Evolutionary conservation across 2,797 vertebrate species (phyloP).

Genomic region (Enteromius radiatus): DNA sequence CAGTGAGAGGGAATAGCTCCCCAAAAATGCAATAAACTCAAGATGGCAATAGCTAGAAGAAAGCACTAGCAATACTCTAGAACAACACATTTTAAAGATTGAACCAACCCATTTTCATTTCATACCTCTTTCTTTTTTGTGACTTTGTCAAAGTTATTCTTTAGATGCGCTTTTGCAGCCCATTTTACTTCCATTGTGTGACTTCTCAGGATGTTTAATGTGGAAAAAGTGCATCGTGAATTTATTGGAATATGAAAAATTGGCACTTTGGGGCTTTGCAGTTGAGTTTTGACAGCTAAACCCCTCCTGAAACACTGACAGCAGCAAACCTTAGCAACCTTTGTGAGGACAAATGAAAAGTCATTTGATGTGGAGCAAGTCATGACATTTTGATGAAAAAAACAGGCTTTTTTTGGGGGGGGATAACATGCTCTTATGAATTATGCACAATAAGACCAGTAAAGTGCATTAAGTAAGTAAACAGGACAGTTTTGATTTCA

Average conservation of each 20-base stretch:
- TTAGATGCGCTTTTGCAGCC: neutral
- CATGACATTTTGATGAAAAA: neutral
- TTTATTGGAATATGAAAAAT: neutral
- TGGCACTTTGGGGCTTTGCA: neutral
- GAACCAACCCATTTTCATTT: slow-evolving; percentile 21
- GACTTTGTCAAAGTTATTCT: slow-evolving; percentile 15
- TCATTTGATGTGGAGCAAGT: neutral
- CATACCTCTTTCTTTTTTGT: slow-evolving; percentile 6
- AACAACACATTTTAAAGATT: slow-evolving; percentile 23
- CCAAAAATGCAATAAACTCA: slow-evolving; percentile 26
- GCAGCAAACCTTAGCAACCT: neutral
- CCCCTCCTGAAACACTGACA: neutral
- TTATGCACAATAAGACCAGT: neutral
- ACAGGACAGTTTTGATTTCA: slow-evolving; percentile 20
- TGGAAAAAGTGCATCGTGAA: neutral
- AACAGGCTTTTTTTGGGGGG: no score
- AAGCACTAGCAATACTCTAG: neutral
- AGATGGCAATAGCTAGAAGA: slow-evolving; percentile 16
- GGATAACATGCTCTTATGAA: neutral
- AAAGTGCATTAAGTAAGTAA: slow-evolving; percentile 12
- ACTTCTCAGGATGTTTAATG: slow-evolving; percentile 3
- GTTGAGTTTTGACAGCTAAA: neutral
- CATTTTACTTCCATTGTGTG: slow-evolving; percentile 6
- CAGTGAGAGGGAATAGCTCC: slow-evolving; percentile 18
- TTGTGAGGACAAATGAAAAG: neutral